Percentiles rank a stretch among this genome's conserved stretches.
phyloP scores from a whole-genome alignment of 2,888 invertebrate species.

The Phania funesta region DNA sequence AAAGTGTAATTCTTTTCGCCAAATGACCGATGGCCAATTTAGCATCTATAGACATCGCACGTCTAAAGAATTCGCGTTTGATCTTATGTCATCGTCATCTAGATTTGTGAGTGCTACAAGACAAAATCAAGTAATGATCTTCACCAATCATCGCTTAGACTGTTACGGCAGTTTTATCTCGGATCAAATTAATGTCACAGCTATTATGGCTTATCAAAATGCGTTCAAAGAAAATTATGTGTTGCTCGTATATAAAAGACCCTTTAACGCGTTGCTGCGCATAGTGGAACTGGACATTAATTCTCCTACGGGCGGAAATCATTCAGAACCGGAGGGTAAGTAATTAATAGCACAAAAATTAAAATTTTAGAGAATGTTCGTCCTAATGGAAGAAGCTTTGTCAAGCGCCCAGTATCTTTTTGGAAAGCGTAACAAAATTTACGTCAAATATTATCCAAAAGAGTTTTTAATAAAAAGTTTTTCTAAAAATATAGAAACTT shows the following conservation, averaged over 20 bases:
- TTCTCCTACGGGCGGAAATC: not conserved
- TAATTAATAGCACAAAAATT: not conserved
- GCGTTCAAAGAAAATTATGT: conserved; percentile 72
- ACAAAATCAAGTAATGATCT: conserved; percentile 72
- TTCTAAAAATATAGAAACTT: conserved; percentile 1
- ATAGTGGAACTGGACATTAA: conserved; percentile 73
- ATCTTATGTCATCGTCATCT: conserved; percentile 69
- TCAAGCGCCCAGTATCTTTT: too few species aligned
- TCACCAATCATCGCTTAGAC: conserved; percentile 73
- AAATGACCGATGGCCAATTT: conserved; percentile 73
- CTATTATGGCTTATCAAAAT: conserved; percentile 71
- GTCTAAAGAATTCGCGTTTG: conserved; percentile 72
- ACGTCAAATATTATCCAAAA: not conserved
- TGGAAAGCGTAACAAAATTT: too few species aligned
- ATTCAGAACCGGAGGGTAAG: conserved; percentile 62
- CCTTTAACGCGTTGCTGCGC: conserved; percentile 70
- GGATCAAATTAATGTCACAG: conserved; percentile 68
- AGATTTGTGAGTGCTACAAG: conserved; percentile 73
- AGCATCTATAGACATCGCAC: conserved; percentile 71
- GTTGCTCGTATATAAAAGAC: conserved; percentile 70
- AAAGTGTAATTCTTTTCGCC: conserved; percentile 73
- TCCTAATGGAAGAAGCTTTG: too few species aligned
- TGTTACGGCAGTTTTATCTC: conserved; percentile 74
- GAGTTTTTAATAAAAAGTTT: not conserved
- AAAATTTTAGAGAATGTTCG: not conserved